Conservation (phyloP, 2,797 vertebrate species). For the Macropodus opercularis region DNA sequence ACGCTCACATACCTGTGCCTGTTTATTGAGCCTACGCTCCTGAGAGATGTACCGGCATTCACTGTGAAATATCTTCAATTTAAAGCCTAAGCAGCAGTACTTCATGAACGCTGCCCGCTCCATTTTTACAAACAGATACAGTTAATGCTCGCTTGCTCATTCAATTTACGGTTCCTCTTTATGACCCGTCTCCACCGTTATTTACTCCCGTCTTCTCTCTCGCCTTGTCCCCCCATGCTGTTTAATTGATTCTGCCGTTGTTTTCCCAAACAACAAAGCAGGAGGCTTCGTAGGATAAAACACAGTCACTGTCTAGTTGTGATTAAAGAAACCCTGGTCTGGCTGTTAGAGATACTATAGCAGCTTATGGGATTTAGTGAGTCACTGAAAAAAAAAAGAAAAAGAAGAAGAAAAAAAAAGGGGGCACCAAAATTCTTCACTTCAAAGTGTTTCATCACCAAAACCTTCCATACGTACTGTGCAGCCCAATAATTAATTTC, state of each 20-base stretch:
- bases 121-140: constrained; percentile 24
- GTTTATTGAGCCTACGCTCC: constrained; percentile 29
- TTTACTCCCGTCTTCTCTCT: constrained; percentile 41
- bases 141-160: constrained; percentile 22
- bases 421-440: constrained; percentile 57
- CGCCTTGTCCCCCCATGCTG: constrained; percentile 43
- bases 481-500: constrained; percentile 54
- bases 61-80: constrained; percentile 19
- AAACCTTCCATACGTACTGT: constrained; percentile 58
- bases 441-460: constrained; percentile 69
- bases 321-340: constrained; percentile 76
- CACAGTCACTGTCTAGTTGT: constrained; percentile 68
- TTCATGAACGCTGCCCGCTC: constrained; percentile 13
- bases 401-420: no score
- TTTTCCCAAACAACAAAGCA: constrained; percentile 68
- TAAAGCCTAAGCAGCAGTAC: constrained; percentile 6
- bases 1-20: constrained; percentile 33
- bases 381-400: constrained; percentile 65
- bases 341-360: constrained; percentile 78
- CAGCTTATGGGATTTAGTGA: constrained; percentile 78
- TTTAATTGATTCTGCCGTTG: constrained; percentile 73
- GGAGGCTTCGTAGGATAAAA: constrained; percentile 69
- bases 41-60: constrained; percentile 19
- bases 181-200: constrained; percentile 30
- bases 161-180: constrained; percentile 26